These are phyloP conservation scores for Ichneumoninae sp. DNA, from an alignment of 2,888 invertebrate species.

Conservation along the genomic window DNA sequence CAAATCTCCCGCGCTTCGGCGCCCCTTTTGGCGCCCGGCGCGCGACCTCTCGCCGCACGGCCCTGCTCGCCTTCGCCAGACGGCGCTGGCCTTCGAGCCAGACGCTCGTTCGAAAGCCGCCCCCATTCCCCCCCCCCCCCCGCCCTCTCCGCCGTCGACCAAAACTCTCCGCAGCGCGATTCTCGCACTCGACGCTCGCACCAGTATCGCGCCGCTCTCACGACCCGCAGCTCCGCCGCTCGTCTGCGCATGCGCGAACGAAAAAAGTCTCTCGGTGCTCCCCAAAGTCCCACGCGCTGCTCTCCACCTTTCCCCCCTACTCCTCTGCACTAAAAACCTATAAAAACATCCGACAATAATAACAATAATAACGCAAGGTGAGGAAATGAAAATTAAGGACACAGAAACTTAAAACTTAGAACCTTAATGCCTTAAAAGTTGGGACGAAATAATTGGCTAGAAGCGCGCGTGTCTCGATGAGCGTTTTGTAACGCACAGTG, in stretches of 20 bases:
- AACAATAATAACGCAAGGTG: neutral
- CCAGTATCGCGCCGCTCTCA: slow-evolving; percentile 56
- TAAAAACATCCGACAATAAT: neutral
- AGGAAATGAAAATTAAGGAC: too few species aligned
- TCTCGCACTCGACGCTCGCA: slow-evolving; percentile 4
- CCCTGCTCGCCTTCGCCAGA: slow-evolving; percentile 42
- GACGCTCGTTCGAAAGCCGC: slow-evolving; percentile 49
- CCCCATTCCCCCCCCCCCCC: slow-evolving; percentile 31
- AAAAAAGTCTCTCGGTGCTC: too few species aligned
- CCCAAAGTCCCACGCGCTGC: too few species aligned
- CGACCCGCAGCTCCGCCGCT: too few species aligned
- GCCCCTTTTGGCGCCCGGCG: too few species aligned
- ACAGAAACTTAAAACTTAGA: neutral
- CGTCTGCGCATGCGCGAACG: too few species aligned
- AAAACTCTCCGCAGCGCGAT: slow-evolving; percentile 53
- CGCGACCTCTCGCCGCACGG: neutral
- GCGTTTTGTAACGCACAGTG: slow-evolving; percentile 62
- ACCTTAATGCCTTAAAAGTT: neutral
- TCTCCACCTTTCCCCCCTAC: too few species aligned
- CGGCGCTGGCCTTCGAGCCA: slow-evolving; percentile 39
- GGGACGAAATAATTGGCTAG: slow-evolving; percentile 22
- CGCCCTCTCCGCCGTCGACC: neutral
- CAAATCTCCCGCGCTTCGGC: neutral
- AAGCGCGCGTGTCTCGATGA: slow-evolving; percentile 24
- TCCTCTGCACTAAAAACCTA: too few species aligned